Evolutionary conservation across 2,113 vertebrate species (phyloP), one percentile per base, ranked within the genome.

Genomic region (Mobula birostris): DNA sequence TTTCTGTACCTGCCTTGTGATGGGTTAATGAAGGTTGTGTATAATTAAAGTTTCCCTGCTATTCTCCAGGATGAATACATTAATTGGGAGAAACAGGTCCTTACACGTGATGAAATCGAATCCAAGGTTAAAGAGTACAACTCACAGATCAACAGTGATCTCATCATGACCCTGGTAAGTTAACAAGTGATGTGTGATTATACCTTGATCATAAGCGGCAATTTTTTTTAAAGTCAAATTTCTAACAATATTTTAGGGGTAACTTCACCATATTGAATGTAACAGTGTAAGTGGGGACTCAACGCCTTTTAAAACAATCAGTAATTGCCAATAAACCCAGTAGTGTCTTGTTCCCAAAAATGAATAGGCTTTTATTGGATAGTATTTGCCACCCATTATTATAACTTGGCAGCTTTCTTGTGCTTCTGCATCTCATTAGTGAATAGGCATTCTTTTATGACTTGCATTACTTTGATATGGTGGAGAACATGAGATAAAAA

Each of bases 91-190:
- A 98, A 97, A 90, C 96, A 97, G 94, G 96, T 97, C 94, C 96
- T 99, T 95, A 98, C 97, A 94, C 95, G 96, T 94, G 96, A 95
- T 78, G 98, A 99, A 94, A 97, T 97, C 95, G 98, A 98, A 94
- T 97, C 98, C 96, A 97, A 97, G 95, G 97, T 99, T 94, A 98
- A 97, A 95, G 98, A 99, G 94, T 99, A 99, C 95, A 99, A 99
- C 94, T 96, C 97, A 94, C 98, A 98, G 96, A 98, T 98, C 95
- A 98, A 98, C 96, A 98, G 97, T 96, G 99, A 98, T 95, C 98
- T 99, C 95, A 98, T 98, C 96, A 99, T 99, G 99, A 97, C 98
- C 95, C 95, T 98, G 96, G 99, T 99, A 96, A 94, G 97, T 95
- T 0, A 32, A 7, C 40, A 48, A 48, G 72, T 63, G 29, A 24